These are phyloP conservation scores for Seison nebaliae DNA, from an alignment of 1,140 invertebrate genomes.

Conservation along the genomic window DNA sequence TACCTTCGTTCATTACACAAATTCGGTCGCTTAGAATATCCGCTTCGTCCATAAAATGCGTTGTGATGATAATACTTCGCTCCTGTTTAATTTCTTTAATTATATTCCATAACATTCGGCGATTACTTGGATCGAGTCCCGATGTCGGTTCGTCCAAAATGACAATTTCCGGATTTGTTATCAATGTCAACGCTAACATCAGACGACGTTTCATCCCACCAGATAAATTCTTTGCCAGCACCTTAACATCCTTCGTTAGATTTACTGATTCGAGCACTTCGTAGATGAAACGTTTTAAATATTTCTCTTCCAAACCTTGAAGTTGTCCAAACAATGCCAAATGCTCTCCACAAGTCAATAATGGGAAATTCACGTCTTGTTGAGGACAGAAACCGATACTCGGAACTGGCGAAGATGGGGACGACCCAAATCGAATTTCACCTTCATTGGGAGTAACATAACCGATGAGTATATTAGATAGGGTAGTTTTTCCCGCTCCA, in stretches of 20 bases:
- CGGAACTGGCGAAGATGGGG: slow-evolving; percentile 13
- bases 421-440: slow-evolving; percentile 17
- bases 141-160: slow-evolving; percentile 16
- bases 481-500: slow-evolving; percentile 67
- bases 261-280: background rate
- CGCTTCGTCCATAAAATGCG: slow-evolving; percentile 25
- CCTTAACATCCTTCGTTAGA: slow-evolving; percentile 1
- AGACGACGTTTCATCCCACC: slow-evolving; percentile 5
- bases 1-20: slow-evolving; percentile 39
- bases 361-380: slow-evolving; percentile 67
- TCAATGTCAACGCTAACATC: slow-evolving; percentile 4
- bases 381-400: slow-evolving; percentile 68
- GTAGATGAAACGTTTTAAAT: background rate
- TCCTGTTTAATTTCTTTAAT: slow-evolving; percentile 8
- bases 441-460: slow-evolving; percentile 37
- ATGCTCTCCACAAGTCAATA: slow-evolving; percentile 65
- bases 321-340: slow-evolving; percentile 46
- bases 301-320: background rate
- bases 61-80: slow-evolving; percentile 6
- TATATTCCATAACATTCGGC: slow-evolving; percentile 14
- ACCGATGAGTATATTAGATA: slow-evolving; percentile 53
- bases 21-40: slow-evolving; percentile 41
- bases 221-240: slow-evolving; percentile 31
- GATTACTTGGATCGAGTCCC: slow-evolving; percentile 14
- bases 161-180: slow-evolving; percentile 13